Evolutionary conservation across 2,888 invertebrate genomes (phyloP).

Genomic region (Rotaria sp.): DNA sequence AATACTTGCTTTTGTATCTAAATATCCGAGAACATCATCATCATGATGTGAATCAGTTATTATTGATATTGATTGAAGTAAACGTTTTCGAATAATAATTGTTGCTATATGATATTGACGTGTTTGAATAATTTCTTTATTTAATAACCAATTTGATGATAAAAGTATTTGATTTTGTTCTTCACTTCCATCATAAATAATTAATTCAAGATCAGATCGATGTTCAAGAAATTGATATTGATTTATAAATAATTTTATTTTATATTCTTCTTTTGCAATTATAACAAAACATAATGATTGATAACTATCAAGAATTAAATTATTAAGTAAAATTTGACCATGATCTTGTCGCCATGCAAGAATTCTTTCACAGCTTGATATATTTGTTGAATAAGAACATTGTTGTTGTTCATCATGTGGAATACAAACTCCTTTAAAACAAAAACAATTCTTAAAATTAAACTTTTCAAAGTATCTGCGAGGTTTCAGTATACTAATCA

Average conservation of each 20-base stretch:
- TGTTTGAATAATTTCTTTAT: neutral
- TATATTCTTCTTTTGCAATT: neutral
- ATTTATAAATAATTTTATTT: neutral
- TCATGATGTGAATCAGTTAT: neutral
- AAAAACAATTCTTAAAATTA: no score
- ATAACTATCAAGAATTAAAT: neutral
- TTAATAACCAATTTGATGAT: neutral
- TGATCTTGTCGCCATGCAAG: neutral
- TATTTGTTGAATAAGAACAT: neutral
- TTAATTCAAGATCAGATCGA: neutral
- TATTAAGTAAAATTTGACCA: neutral
- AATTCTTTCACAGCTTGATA: neutral
- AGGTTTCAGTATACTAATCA: no score
- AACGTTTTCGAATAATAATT: neutral
- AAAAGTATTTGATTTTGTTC: neutral
- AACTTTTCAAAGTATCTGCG: no score
- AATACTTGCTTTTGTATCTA: neutral
- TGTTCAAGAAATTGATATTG: neutral
- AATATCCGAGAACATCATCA: neutral
- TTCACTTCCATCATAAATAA: slow-evolving; percentile 13
- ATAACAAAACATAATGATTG: neutral
- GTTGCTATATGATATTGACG: neutral
- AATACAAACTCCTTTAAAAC: neutral
- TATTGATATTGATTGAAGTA: neutral
- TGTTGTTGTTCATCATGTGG: neutral